Evolutionary conservation across 2,113 vertebrate genomes (phyloP).

Genomic region (human (Homo sapiens)): GRCh38 chr2:185983501-185984000

Average conservation of each 20-base stretch:
- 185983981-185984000: not conserved
- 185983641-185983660: not conserved
- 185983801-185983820: not conserved
- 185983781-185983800: not conserved
- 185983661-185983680: not conserved
- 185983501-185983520: not conserved
- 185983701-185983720: not conserved
- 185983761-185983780: not conserved
- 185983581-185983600: not conserved
- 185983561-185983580: not conserved
- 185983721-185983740: not conserved
- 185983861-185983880: not conserved
- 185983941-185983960: not conserved
- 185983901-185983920: not conserved
- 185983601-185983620: not conserved
- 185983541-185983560: not conserved
- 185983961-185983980: not conserved
- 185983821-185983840: not conserved
- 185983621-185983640: not conserved
- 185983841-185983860: not conserved
- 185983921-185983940: not conserved
- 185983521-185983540: not conserved
- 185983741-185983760: not conserved
- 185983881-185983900: not conserved
- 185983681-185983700: not conserved